Percentiles rank a stretch among this genome's conserved stretches.
phyloP scores from a whole-genome alignment of 92 coral and sea anemone genomes.

The Blastomussa wellsi region DNA sequence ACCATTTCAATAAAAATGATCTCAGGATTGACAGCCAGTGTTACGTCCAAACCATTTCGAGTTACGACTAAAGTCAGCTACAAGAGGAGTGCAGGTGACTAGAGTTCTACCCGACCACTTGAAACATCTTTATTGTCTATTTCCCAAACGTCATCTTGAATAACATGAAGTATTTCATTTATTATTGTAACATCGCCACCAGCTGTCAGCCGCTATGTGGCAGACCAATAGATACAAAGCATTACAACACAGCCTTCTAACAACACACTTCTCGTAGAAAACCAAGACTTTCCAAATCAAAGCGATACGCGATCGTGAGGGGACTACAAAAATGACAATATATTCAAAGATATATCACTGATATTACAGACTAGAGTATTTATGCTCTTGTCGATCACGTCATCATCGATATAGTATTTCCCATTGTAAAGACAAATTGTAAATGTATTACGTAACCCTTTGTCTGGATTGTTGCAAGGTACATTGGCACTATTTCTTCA shows the following conservation, averaged over 20 bases:
- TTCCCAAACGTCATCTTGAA: background rate
- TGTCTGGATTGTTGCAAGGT: no score
- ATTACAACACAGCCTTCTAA: no score
- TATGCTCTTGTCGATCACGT: background rate
- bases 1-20: conserved; percentile 35
- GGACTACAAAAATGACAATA: no score
- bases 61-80: conserved; percentile 38
- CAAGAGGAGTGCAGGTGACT: conserved; percentile 34
- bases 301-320: no score
- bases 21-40: conserved; percentile 30
- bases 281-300: no score
- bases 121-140: background rate
- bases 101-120: background rate
- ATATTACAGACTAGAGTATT: background rate
- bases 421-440: background rate
- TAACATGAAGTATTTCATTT: no score
- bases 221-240: no score
- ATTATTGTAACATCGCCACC: no score
- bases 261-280: no score
- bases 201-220: no score
- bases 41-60: conserved; percentile 34
- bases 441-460: no score
- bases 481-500: no score
- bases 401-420: background rate
- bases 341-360: background rate